Base-by-base conservation (phyloP, 2,888 invertebrate species). In the Mimachlamys varia region DNA sequence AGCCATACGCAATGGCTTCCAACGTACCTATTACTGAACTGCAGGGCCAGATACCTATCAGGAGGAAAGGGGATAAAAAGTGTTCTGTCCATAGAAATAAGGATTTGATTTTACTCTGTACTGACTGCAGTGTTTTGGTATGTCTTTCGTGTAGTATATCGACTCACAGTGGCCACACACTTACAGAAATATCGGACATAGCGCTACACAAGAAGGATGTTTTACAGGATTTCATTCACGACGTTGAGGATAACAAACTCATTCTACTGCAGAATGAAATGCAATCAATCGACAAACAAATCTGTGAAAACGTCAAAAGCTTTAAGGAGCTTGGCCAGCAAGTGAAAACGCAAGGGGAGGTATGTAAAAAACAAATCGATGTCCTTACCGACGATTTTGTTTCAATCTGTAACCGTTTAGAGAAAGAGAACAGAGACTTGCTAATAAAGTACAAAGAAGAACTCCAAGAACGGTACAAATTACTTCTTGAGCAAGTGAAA, bases 181-280 rank as follows among this genome's bases (percentile, higher is more conserved):
- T 22, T 2, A 27, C 10, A 33, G 76, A 76, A 33, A 27, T 76
- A 12, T 33, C 33, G 22, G 33, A 76, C 17, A 15, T 76, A 33
- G 27, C 33, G 17, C 33, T 22, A 4, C 33, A 33, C 0, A 76
- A 33, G 13, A 76, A 33, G 15, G 10, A 27, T 33, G 12, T 15
- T 15, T 12, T 76, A 2, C 76, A 76, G 76, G 10, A 33, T 27
- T 76, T 33, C 15, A 76, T 76, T 22, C 5, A 76, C 33, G 76
- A 76, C 33, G 15, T 22, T 4, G 76, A 76, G 15, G 10, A 33
- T 33, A 62, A n/a, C 22, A n/a, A 62, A n/a, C 62, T 62, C 10
- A n/a, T 62, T n/a, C n/a, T n/a, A n/a, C 62, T 62, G n/a, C n/a
- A 62, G n/a, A n/a, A 27, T 10, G 62, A 62, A 62, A 62, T 62